Evolutionary conservation across 2,797 vertebrate species (phyloP), one percentile per base, ranked within the genome.

Genomic region (Delichon dasypus): DNA sequence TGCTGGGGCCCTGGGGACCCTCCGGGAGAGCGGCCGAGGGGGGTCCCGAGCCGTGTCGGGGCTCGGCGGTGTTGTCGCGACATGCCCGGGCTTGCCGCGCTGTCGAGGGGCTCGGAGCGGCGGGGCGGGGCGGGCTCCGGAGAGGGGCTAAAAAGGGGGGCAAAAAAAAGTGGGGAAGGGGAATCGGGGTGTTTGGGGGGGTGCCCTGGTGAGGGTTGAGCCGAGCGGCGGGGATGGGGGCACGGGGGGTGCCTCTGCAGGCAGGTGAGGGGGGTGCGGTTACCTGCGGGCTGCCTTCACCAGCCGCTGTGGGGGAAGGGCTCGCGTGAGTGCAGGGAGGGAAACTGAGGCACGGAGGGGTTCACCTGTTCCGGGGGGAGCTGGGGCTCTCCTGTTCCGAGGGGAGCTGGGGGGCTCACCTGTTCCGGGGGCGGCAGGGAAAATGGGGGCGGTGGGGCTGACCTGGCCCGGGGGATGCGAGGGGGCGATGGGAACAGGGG

Each of bases 31-130:
- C 32, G 27, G 22, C 16, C 38, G 10, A 3, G 27, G 25, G 16
- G 45, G 11, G 7, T 13, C 7, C 21, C 20, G 23, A 14, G 0
- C 45, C 6, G 13, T 23, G 34, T 2, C 4, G 38, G 45, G 10
- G 38, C 20, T 4, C 14, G 13, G 13, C 50, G 60, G 8, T 6
- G 85, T 1, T 20, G 47, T 14, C 40, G 83, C n/a, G 75, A 21
- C 93, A 81, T 88, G 93, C 32, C 79, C 79, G 16, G 93, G 2
- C 93, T 88, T 85, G 90, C 19, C n/a, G 71, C 79, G 66, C 70
- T 27, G 16, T n/a, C 32, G 53, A 68, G 81, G 73, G 47, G 61
- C 29, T 27, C 2, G 32, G 45, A 17, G 14, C 30, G 60, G 44
- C 34, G 66, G 8, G 16, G 36, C 3, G 73, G 66, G 73, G 32